Conservation (phyloP, 2,888 invertebrate species). For the Acanthosoma haemorrhoidale region DNA sequence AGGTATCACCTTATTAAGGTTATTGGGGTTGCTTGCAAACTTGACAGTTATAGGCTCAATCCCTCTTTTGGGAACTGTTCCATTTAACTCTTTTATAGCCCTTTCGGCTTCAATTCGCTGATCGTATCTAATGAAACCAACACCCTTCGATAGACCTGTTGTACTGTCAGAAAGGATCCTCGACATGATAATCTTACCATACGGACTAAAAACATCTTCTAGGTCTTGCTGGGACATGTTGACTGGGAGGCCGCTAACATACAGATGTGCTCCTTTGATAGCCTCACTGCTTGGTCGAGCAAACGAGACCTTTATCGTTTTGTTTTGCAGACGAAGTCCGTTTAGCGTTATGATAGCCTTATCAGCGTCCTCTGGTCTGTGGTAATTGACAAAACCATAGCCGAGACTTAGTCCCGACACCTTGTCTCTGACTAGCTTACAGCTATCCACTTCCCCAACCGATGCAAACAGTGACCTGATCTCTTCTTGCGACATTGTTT, state of each 20-base stretch:
- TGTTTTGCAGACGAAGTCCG: conserved; percentile 95
- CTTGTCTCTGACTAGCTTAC: conserved; percentile 98
- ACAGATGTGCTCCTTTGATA: conserved; percentile 95
- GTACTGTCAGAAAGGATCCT: conserved; percentile 66
- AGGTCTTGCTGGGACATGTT: conserved; percentile 92
- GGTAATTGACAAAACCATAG: conserved; percentile 99
- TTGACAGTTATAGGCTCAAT: conserved; percentile 86
- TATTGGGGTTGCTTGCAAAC: conserved; percentile 87
- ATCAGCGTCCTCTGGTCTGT: conserved; percentile 93
- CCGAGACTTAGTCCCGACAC: conserved; percentile 98
- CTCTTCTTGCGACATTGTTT: conserved; percentile 99
- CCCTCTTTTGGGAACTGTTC: conserved; percentile 77
- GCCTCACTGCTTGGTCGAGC: conserved; percentile 95
- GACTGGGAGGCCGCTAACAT: conserved; percentile 93
- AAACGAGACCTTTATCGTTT: conserved; percentile 88
- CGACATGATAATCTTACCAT: conserved; percentile 92
- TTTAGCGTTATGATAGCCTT: conserved; percentile 97
- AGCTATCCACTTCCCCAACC: conserved; percentile 98
- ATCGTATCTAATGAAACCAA: conserved; percentile 88
- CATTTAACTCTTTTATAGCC: conserved; percentile 84
- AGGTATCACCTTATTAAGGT: conserved; percentile 60
- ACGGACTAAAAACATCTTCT: conserved; percentile 87
- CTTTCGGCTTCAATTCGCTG: conserved; percentile 82
- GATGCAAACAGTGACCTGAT: conserved; percentile 95
- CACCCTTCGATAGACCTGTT: conserved; percentile 71